phyloP scores from a whole-genome alignment of 2,888 invertebrate genomes.

The Oligia strigilis region DNA sequence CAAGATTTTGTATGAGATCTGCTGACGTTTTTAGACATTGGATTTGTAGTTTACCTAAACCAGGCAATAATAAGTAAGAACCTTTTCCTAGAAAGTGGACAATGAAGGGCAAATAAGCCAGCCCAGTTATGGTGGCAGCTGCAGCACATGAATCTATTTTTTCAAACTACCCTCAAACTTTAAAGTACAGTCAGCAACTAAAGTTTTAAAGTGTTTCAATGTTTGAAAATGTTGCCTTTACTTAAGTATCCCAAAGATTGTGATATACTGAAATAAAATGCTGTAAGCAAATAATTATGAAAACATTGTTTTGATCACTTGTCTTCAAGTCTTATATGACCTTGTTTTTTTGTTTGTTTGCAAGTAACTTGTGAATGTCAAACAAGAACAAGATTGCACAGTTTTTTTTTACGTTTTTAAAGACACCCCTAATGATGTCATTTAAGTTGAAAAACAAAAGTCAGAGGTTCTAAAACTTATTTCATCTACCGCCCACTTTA shows the following conservation, averaged over 20 bases:
- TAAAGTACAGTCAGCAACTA: background rate
- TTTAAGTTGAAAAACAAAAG: slow-evolving; percentile 8
- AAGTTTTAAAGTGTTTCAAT: background rate
- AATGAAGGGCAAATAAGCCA: background rate
- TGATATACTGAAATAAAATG: slow-evolving; percentile 11
- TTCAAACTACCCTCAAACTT: background rate
- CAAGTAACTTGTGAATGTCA: slow-evolving; percentile 52
- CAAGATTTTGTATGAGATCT: background rate
- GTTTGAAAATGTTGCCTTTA: background rate
- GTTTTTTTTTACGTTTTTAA: slow-evolving; percentile 1
- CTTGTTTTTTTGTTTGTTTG: slow-evolving; percentile 38
- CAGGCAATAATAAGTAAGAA: background rate
- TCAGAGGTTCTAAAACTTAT: too few species aligned
- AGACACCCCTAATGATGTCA: slow-evolving; percentile 17
- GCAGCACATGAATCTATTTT: background rate
- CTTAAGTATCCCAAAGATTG: background rate
- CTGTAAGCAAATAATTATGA: background rate
- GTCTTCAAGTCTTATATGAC: slow-evolving; percentile 18
- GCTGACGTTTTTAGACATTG: background rate
- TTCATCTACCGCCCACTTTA: too few species aligned
- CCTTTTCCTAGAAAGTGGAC: background rate
- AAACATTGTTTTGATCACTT: slow-evolving; percentile 4
- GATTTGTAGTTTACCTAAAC: background rate
- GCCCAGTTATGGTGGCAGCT: background rate
- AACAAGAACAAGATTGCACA: slow-evolving; percentile 37